These are phyloP conservation scores for Berghia stephanieae DNA, from an alignment of 1,140 invertebrate species.

Conservation along the genomic window DNA sequence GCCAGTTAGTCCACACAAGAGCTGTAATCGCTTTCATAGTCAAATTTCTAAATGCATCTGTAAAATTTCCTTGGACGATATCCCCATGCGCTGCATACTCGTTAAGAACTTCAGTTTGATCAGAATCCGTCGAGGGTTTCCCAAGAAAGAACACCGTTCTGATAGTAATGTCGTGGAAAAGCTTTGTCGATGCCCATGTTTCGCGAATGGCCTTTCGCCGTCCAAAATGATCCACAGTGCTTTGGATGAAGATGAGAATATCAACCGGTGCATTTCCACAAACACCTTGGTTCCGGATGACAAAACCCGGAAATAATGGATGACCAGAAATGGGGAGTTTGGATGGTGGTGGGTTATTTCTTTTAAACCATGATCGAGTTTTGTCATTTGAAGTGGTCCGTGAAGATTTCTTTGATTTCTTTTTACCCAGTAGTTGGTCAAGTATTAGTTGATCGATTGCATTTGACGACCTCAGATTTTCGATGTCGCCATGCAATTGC, in stretches of 20 bases:
- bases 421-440: no score
- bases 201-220: slow-evolving; percentile 51
- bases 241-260: slow-evolving; percentile 46
- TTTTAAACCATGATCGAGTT: no score
- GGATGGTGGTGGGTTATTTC: no score
- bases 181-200: slow-evolving; percentile 55
- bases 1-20: slow-evolving; percentile 76
- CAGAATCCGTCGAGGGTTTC: slow-evolving; percentile 62
- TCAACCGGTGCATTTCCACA: slow-evolving; percentile 37
- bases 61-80: slow-evolving; percentile 58
- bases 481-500: no score
- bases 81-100: slow-evolving; percentile 54
- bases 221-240: slow-evolving; percentile 39
- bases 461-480: no score
- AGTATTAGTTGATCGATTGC: no score
- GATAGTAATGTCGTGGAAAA: slow-evolving; percentile 37
- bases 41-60: slow-evolving; percentile 51
- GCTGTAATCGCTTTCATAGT: slow-evolving; percentile 79
- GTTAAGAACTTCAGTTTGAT: slow-evolving; percentile 39
- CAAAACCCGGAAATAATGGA: slow-evolving; percentile 25
- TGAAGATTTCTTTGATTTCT: no score
- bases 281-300: slow-evolving; percentile 28
- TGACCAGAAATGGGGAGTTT: background rate
- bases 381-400: no score
- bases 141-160: slow-evolving; percentile 77